A percentile compares a stretch with the other conserved stretches of the same genome.
Evolutionary conservation across 1,140 invertebrate species (phyloP).

Genomic region (Watersipora subatra): DNA sequence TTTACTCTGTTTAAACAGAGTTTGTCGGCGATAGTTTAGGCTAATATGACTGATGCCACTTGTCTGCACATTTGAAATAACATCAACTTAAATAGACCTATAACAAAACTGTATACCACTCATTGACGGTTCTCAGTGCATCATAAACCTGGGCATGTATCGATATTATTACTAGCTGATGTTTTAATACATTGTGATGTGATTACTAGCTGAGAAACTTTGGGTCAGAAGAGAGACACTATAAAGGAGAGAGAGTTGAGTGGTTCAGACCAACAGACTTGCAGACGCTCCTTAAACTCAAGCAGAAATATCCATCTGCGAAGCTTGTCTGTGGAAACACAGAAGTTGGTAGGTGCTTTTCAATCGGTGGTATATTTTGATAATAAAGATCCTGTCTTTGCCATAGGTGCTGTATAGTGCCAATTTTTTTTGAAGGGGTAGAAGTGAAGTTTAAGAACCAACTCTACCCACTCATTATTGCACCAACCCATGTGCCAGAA

Average conservation of each 20-base stretch:
- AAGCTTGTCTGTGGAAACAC: conserved; percentile 90
- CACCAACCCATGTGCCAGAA: conserved; percentile 58
- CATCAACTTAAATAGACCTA: too few relatives aligned
- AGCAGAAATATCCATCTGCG: conserved; percentile 55
- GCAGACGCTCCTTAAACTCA: conserved; percentile 57
- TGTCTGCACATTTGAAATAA: too few relatives aligned
- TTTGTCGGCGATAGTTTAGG: too few relatives aligned
- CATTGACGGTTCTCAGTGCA: too few relatives aligned
- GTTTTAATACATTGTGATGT: too few relatives aligned
- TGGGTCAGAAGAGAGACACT: too few relatives aligned
- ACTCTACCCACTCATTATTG: conserved; percentile 65
- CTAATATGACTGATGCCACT: too few relatives aligned
- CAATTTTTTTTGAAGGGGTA: conserved; percentile 45
- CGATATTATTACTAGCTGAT: too few relatives aligned
- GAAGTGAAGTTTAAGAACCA: conserved; percentile 81
- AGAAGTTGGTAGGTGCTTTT: conserved; percentile 55
- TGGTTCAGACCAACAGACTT: conserved; percentile 68
- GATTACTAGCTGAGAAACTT: too few relatives aligned
- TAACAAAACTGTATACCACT: too few relatives aligned
- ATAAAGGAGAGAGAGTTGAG: conserved; percentile 53
- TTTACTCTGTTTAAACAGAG: too few relatives aligned
- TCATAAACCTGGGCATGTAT: too few relatives aligned
- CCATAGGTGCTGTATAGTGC: background rate
- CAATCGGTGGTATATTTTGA: background rate
- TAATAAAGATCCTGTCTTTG: background rate